Evolutionary conservation across 1,140 invertebrate genomes (phyloP).

Genomic region (Hyles vespertilio): DNA sequence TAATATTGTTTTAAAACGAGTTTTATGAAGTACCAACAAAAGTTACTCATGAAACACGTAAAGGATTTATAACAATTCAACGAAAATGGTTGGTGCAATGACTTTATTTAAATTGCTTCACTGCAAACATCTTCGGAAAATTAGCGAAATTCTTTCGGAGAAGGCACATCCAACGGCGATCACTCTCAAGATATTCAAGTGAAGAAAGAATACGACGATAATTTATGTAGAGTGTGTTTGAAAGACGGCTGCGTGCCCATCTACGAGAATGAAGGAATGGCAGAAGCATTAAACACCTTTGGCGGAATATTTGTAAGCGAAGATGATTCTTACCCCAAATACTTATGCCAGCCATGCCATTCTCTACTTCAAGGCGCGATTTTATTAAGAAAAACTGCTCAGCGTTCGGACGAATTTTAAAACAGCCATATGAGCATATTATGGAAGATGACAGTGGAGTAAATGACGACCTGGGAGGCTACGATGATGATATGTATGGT

Average conservation of each 20-base stretch:
- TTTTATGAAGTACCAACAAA: too few relatives aligned
- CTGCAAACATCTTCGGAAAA: slow-evolving; percentile 23
- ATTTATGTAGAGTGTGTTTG: slow-evolving; percentile 52
- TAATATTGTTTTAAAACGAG: too few relatives aligned
- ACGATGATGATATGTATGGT: slow-evolving; percentile 13
- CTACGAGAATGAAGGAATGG: slow-evolving; percentile 39
- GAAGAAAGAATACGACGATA: slow-evolving; percentile 15
- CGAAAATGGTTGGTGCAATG: slow-evolving; percentile 39
- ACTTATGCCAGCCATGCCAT: slow-evolving; percentile 50
- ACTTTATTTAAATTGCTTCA: slow-evolving; percentile 46
- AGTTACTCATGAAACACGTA: not conserved
- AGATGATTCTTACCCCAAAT: slow-evolving; percentile 50
- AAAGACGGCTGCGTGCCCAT: slow-evolving; percentile 53
- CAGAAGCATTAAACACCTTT: slow-evolving; percentile 39
- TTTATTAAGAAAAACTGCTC: slow-evolving; percentile 48
- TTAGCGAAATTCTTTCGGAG: slow-evolving; percentile 3
- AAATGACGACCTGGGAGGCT: slow-evolving; percentile 15
- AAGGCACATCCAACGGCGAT: slow-evolving; percentile 3
- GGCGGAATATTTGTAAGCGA: slow-evolving; percentile 39
- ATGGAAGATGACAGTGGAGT: slow-evolving; percentile 18
- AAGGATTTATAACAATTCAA: not conserved
- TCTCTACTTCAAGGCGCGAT: slow-evolving; percentile 49
- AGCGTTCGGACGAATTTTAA: slow-evolving; percentile 54
- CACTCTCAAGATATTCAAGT: slow-evolving; percentile 3
- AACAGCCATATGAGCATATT: slow-evolving; percentile 17